Conservation (phyloP, 30 jellyfish, hydroid and myxozoan genomes). For the Hydractinia symbiolongicarpus region DNA sequence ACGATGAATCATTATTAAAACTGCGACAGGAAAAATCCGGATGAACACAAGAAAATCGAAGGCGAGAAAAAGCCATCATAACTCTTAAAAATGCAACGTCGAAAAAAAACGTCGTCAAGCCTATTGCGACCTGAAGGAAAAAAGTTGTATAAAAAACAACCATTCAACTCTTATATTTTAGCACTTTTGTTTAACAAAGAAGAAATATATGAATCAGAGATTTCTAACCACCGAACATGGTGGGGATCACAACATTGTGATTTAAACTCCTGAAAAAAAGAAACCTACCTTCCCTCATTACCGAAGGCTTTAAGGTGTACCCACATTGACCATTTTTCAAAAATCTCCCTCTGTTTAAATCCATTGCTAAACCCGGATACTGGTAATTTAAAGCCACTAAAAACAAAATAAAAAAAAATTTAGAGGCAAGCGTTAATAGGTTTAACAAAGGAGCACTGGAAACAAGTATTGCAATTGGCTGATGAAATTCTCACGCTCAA, state of each 20-base stretch:
- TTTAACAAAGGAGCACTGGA: not conserved
- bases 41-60: not conserved
- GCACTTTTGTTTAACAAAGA: no score
- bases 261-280: not conserved
- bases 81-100: no score
- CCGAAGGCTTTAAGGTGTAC: constrained; percentile 86
- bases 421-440: not conserved
- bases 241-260: no score
- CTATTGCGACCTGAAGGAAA: no score
- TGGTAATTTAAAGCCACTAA: constrained; percentile 92
- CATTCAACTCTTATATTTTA: no score
- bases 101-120: no score
- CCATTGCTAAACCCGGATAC: constrained; percentile 85
- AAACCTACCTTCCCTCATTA: constrained; percentile 83
- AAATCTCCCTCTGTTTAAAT: constrained; percentile 85
- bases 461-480: no score
- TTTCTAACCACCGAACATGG: no score
- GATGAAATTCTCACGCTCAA: no score
- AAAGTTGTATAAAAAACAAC: no score
- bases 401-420: constrained; percentile 15
- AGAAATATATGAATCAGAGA: no score
- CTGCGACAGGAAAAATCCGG: not conserved
- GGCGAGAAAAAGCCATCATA: no score
- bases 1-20: not conserved
- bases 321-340: constrained; percentile 90